Evolutionary conservation across 2,797 vertebrate species (phyloP).

Genomic region (Clarias pachynema): DNA sequence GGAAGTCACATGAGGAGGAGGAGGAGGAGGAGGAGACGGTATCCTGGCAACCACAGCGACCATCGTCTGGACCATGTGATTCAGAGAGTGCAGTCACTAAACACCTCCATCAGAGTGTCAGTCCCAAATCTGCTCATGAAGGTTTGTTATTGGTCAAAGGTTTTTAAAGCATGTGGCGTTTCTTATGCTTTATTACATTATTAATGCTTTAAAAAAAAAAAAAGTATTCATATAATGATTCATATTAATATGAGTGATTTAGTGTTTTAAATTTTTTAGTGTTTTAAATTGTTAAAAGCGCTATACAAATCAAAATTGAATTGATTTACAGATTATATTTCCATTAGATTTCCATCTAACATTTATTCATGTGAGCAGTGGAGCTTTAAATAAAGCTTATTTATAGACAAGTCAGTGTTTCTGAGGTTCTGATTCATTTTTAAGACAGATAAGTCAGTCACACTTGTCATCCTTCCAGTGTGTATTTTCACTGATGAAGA

Average conservation of each 20-base stretch:
- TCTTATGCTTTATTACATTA: background rate
- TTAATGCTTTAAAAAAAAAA: background rate
- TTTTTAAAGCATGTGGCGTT: background rate
- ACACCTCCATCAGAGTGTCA: background rate
- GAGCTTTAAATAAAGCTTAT: background rate
- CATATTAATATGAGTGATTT: background rate
- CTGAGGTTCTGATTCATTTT: background rate
- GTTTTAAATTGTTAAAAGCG: too few relatives aligned
- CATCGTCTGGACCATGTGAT: background rate
- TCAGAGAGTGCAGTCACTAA: background rate
- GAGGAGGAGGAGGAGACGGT: background rate
- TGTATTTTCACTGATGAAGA: background rate
- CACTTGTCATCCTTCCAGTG: background rate
- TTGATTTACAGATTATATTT: background rate
- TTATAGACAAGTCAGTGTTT: background rate
- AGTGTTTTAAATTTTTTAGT: too few relatives aligned
- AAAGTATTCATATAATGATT: background rate
- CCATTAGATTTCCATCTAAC: too few relatives aligned
- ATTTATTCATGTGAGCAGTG: too few relatives aligned
- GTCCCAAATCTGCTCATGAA: background rate
- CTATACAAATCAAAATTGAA: too few relatives aligned
- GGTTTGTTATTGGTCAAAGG: background rate
- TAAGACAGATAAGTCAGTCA: background rate
- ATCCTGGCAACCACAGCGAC: constrained; percentile 14
- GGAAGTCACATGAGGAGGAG: constrained; percentile 57